Evolutionary conservation across 1,140 invertebrate species (phyloP).

Genomic region (Drosophila elegans): DNA sequence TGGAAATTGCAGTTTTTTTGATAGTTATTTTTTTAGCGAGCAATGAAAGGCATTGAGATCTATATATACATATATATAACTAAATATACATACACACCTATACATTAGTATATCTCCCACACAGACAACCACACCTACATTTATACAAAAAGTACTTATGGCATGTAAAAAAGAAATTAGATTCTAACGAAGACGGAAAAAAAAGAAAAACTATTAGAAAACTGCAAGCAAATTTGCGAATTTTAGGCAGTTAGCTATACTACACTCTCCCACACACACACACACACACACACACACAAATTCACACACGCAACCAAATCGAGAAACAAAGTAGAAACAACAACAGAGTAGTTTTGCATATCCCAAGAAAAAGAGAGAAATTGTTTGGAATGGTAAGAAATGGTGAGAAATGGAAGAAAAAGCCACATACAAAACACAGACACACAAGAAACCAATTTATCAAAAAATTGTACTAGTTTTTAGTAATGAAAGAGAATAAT

Average conservation of each 20-base stretch:
- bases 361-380: slow-evolving; percentile 51
- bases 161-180: slow-evolving; percentile 46
- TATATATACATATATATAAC: slow-evolving; percentile 62
- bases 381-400: slow-evolving; percentile 4
- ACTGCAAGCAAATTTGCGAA: slow-evolving; percentile 15
- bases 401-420: slow-evolving; percentile 17
- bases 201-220: slow-evolving; percentile 37
- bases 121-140: slow-evolving; percentile 42
- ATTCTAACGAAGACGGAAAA: slow-evolving; percentile 37
- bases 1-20: slow-evolving; percentile 76
- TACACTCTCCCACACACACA: slow-evolving; percentile 27
- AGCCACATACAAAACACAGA: slow-evolving; percentile 32
- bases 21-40: slow-evolving; percentile 82
- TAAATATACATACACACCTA: slow-evolving; percentile 63
- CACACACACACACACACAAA: slow-evolving; percentile 7
- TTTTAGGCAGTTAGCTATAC: slow-evolving; percentile 46
- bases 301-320: slow-evolving; percentile 52
- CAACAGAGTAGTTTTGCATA: slow-evolving; percentile 82
- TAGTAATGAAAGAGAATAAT: slow-evolving; percentile 40
- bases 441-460: slow-evolving; percentile 42
- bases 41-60: slow-evolving; percentile 77
- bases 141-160: slow-evolving; percentile 40
- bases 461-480: slow-evolving; percentile 73
- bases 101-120: slow-evolving; percentile 54
- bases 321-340: slow-evolving; percentile 55